Evolutionary conservation across 2,888 invertebrate species (phyloP), one percentile per base, ranked within the genome.

Genomic region (Epicampocera succincta): DNA sequence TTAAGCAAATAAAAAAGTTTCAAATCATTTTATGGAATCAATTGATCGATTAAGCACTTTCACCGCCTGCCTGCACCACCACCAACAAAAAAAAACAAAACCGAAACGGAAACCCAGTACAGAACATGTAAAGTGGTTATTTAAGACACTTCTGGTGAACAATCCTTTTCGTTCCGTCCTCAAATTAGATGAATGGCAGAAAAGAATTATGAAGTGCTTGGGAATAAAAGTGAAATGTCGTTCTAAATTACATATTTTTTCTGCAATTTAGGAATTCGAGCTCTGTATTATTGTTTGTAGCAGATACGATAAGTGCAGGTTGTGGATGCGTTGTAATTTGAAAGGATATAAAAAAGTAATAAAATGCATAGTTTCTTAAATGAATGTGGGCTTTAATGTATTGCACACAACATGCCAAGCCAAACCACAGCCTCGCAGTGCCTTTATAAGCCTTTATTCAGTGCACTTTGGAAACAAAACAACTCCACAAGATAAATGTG

Each of bases 211-310:
- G 42, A 48, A 50, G 66, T 42, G 50, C 66, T 66, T 75, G 52
- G 42, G 52, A 76, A 42, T 68, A 61, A 68, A 76, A 68, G 75
- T 76, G 52, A 76, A 76, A 60, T 44, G 68, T 42, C 46, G 25
- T 66, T 21, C 60, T 66, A 66, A 74, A 74, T 75, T 52, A 66
- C 42, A 19, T 44, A 0, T 17, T 25, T 15, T 25, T 29, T 44
- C 29, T 11, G 17, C 11, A 42, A 46, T 42, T 58, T 19, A 15
- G 58, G 1, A 60, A 40, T 60, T 71, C 25, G 15, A 48, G 21
- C n/a, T 56, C 29, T 13, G 40, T 33, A 46, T 44, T 69, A 44
- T 56, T 58, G 38, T 71, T 19, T 69, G 25, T 46, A 56, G 33
- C 29, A 29, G 3, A 44, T 56, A 17, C 48, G 25, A 46, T 25